Evolutionary conservation across 2,888 invertebrate genomes (phyloP), one percentile per base, ranked within the genome.

Genomic region (Eilema caniola): DNA sequence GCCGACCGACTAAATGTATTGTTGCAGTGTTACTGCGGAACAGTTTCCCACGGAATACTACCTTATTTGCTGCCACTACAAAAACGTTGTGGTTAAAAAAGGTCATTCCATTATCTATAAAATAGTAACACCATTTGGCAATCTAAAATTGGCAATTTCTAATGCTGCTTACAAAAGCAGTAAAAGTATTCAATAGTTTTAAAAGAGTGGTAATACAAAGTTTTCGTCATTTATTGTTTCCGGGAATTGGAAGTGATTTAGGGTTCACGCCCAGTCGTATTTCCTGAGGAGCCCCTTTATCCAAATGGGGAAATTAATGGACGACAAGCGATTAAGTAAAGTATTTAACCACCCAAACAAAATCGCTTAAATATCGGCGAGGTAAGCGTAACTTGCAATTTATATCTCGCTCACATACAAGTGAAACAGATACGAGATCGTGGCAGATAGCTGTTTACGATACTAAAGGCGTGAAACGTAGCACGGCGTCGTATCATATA

Each of bases 401-500:
- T 66, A 63, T 73, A 73, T 75, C 67, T 71, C 66, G 62, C 56
- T 70, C 74, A 71, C 31, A 70, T 69, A 67, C 71, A 73, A 73
- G 78, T 78, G 77, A 70, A 68, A 71, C 75, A 80, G 78, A 80
- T 84, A 85, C 82, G 85, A 87, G 87, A 88, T 88, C 81, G 78
- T 79, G 80, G 84, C 83, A 84, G 83, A 82, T 86, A 83, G 80
- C 80, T 85, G 88, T 89, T 88, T 84, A 86, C 82, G 81, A 85
- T 83, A 89, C 86, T 77, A 87, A 88, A 93, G 91, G 94, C 92
- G 93, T 94, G 93, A 94, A 95, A 93, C 89, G 88, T 88, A 86
- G 88, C 93, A 91, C 92, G 83, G 88, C 83, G 78, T 80, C 82
- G 76, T 92, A 92, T 93, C 92, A 78, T 78, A 76, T 75, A 69